Base-by-base conservation (phyloP, 2,888 invertebrate genomes). In the Tiphia femorata region DNA sequence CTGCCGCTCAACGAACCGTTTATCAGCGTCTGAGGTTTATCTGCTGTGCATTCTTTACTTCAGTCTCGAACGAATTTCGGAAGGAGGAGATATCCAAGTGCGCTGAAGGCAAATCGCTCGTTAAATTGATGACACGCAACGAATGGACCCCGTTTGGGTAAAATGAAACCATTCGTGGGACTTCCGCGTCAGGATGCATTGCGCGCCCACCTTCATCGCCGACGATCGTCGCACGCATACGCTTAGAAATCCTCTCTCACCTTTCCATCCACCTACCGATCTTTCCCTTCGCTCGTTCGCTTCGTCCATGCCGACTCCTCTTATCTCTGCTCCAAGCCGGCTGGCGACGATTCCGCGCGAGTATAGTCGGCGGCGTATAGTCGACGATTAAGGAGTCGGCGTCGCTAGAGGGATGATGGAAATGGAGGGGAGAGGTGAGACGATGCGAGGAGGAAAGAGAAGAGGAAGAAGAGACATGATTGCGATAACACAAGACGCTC, bases 371-470 rank as follows among this genome's bases (percentile, higher is more conserved):
- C 53, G 51, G 59, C 30, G 64, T 63, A 60, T 50, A 56, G 58
- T 44, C 49, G 41, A 29, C 64, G 62, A 67, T 71, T 71, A 67
- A 64, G 57, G 63, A 53, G 33, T 51, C 42, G n/a, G n/a, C 35
- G 27, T 27, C 38, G 23, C 54, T 51, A 27, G 57, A 57, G 52
- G 64, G 48, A 59, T 59, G 57, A 57, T 57, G 30, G n/a, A n/a
- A 43, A 48, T 43, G 49, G 44, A 59, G 46, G n/a, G 49, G 41
- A 29, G 21, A 49, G 23, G 27, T 20, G 42, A 30, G 51, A 60
- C 52, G 58, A 54, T 55, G 42, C 48, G 25, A 30, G 25, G 43
- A 27, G 42, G 57, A 55, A 49, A 55, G 46, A 46, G 51, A 33
- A 33, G 54, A 49, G 49, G 10, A 27, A 17, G 29, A 49, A 35